phyloP scores from a whole-genome alignment of 64 coral and sea anemone species.

The Pocillopora damicornis region DNA sequence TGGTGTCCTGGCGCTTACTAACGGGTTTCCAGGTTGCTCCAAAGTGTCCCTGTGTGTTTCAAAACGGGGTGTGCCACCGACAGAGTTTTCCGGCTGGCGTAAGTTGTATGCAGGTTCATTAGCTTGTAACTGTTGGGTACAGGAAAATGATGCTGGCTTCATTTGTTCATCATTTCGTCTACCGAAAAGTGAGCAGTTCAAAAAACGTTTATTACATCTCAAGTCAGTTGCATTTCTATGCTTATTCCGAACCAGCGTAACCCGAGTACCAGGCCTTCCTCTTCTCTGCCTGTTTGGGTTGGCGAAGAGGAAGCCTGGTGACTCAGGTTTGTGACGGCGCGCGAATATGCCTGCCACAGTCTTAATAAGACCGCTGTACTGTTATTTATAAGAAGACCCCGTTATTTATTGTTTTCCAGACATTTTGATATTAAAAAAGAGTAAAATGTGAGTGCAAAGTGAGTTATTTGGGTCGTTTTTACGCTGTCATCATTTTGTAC shows the following conservation, averaged over 20 bases:
- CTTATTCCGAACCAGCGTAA: neutral
- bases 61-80: neutral
- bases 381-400: conserved; percentile 33
- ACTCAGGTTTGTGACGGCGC: neutral
- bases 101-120: neutral
- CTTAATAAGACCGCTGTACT: conserved; percentile 28
- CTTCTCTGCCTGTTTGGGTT: neutral
- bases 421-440: conserved; percentile 59
- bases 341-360: neutral
- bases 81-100: neutral
- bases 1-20: neutral
- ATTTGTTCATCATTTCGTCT: neutral
- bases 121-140: neutral
- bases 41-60: neutral
- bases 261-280: neutral
- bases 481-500: conserved; percentile 85
- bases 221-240: neutral
- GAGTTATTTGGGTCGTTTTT: conserved; percentile 64
- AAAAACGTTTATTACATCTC: neutral
- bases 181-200: neutral
- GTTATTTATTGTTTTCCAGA: conserved; percentile 61
- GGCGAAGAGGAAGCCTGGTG: neutral
- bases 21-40: neutral
- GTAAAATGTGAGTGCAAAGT: conserved; percentile 53
- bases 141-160: neutral